These are phyloP conservation scores for Noctuana brunneofusca DNA, from an alignment of 2,888 invertebrate species.

Conservation along the genomic window DNA sequence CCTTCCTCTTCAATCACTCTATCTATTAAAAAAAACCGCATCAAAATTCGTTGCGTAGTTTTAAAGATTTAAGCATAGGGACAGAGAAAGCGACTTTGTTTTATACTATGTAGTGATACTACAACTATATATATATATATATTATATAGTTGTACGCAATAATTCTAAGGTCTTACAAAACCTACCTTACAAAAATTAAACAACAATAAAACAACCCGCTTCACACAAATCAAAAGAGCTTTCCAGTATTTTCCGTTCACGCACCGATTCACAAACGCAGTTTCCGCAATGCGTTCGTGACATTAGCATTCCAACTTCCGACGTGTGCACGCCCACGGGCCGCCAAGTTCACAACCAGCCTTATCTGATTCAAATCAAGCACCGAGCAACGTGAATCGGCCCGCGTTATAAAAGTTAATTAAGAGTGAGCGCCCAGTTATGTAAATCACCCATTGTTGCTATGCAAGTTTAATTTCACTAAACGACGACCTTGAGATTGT, in stretches of 20 bases:
- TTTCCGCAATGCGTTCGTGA: conserved; percentile 8
- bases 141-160: no score
- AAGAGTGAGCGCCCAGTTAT: conserved; percentile 62
- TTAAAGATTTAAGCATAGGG: no score
- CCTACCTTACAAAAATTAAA: no score
- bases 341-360: conserved; percentile 16
- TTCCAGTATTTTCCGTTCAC: not conserved
- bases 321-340: conserved; percentile 8
- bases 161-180: no score
- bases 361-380: conserved; percentile 32
- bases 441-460: conserved; percentile 70
- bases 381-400: conserved; percentile 41
- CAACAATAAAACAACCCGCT: no score
- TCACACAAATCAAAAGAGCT: conserved; percentile 1
- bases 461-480: conserved; percentile 51
- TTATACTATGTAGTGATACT: no score
- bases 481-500: conserved; percentile 37
- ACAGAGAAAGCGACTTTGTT: no score
- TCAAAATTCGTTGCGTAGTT: no score
- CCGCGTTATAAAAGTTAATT: conserved; percentile 61
- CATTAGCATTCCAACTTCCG: conserved; percentile 15
- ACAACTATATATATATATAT: no score
- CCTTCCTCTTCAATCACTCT: no score
- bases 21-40: no score
- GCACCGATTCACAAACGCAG: not conserved